Base-by-base conservation (phyloP, 2,113 vertebrate genomes). In the Xiphophorus maculatus region DNA sequence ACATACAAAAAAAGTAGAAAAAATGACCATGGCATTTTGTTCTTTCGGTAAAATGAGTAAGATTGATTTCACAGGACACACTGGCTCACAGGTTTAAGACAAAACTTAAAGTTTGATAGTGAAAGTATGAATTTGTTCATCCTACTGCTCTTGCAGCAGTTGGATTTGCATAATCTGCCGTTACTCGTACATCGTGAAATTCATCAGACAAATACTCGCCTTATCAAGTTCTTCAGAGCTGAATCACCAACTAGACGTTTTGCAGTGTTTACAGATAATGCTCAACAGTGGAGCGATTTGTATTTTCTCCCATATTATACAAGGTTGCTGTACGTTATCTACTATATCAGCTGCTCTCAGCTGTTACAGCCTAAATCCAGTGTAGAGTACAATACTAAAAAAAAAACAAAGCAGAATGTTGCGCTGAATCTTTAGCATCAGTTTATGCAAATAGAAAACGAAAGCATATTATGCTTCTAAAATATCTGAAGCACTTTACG, bases 401-500 rank as follows among this genome's bases (percentile, higher is more conserved):
- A 68, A 70, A 68, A 78, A 75, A 40, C 82, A 13, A 74, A 54
- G 66, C 44, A 80, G 70, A 77, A 5, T 19, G 61, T 69, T 76
- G 73, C 35, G 62, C 44, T 61, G 22, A 80, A 70, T 76, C 71
- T 80, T 61, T 42, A 69, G 68, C 63, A 3, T 63, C 40, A 68
- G 79, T 68, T 81, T 90, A 88, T 86, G 90, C 74, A 89, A 89
- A 80, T 63, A 0, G 3, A 29, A 29, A 58, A 58, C 40, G 54
- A 58, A 81, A 33, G 51, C 62, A 68, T 65, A 74, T 58, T 4
- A 14, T 70, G 58, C 61, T 81, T 88, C 64, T 30, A 27, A 37
- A 30, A 69, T 44, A 88, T 86, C 73, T 71, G 71, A 89, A 69
- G 88, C 88, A 88, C 88, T 90, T 93, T 91, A 85, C 77, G 81